Conservation (phyloP, 2,113 vertebrate species). For the Notothenia coriiceps region DNA sequence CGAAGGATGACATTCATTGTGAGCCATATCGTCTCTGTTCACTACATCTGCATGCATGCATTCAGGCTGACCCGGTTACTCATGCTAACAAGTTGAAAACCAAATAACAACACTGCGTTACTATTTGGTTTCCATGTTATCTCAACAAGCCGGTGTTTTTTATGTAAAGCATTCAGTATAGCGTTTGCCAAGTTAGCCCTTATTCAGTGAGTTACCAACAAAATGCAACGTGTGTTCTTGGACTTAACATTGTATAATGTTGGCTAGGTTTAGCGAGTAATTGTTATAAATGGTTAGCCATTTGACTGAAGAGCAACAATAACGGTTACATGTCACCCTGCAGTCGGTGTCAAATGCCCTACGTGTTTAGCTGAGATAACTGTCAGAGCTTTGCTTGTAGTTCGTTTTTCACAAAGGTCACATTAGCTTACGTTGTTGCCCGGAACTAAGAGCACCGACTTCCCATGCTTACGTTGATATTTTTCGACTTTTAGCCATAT, state of each 20-base stretch:
- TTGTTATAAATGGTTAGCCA: neutral
- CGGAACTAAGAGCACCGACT: constrained; percentile 12
- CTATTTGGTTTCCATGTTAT: neutral
- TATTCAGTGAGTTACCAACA: neutral
- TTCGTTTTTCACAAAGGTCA: neutral
- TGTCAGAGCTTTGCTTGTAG: neutral
- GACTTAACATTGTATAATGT: neutral
- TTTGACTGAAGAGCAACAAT: neutral
- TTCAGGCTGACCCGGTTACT: neutral
- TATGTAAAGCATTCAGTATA: neutral
- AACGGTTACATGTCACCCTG: no score
- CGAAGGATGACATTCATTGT: constrained; percentile 14
- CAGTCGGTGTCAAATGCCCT: no score
- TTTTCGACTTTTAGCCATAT: constrained; percentile 42
- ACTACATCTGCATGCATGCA: neutral
- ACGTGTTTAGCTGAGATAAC: neutral
- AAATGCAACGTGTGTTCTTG: neutral
- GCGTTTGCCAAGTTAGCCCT: neutral
- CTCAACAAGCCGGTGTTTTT: constrained; percentile 5
- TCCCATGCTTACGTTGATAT: constrained; percentile 43
- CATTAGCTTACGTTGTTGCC: neutral
- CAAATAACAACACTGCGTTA: neutral
- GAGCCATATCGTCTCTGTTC: neutral
- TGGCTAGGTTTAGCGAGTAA: neutral
- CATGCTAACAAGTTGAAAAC: neutral